Evolutionary conservation across 2,113 vertebrate genomes (phyloP), one percentile per base, ranked within the genome.

Genomic region (Oreocharis arfaki): DNA sequence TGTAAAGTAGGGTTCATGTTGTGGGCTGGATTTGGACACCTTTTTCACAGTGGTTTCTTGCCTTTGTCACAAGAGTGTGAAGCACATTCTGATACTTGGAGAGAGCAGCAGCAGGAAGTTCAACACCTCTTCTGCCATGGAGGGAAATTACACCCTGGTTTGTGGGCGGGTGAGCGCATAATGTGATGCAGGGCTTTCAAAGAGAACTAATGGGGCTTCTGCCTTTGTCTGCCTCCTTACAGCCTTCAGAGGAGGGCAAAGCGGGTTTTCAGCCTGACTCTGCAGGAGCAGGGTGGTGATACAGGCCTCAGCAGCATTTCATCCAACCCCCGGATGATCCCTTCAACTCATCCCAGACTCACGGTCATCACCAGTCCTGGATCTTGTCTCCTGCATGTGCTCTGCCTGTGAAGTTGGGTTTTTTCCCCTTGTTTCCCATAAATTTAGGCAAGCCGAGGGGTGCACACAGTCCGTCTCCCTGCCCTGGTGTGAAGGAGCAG

Each of bases 171-270:
- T 55, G 60, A 81, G 26, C 0, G 1, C 5, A 4, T 39, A 74
- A 74, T 0, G 2, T 50, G n/a, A 79, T 8, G 8, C 18, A 71
- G 52, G 13, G 69, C 39, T 82, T 82, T 85, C 61, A 79, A 47
- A 91, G 49, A 33, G 67, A 71, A 47, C 56, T 71, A 52, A 32
- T 8, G 14, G 19, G 32, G 37, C 39, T 78, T 90, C 84, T 93
- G 90, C 84, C 86, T 95, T 79, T 79, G 49, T 64, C 33, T 79
- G 90, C 44, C 52, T 41, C 56, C 37, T 92, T 27, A 17, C 15
- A 50, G 63, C 1, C 4, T 68, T 81, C n/a, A 42, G 60, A 26
- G 46, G 21, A 67, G 8, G 13, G 35, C 21, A 64, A 47, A 64
- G 50, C 27, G 60, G 15, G 11, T 20, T 93, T 87, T 59, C 2